Base-by-base conservation (phyloP, 2,797 vertebrate species). In the Oreochromis mossambicus region DNA sequence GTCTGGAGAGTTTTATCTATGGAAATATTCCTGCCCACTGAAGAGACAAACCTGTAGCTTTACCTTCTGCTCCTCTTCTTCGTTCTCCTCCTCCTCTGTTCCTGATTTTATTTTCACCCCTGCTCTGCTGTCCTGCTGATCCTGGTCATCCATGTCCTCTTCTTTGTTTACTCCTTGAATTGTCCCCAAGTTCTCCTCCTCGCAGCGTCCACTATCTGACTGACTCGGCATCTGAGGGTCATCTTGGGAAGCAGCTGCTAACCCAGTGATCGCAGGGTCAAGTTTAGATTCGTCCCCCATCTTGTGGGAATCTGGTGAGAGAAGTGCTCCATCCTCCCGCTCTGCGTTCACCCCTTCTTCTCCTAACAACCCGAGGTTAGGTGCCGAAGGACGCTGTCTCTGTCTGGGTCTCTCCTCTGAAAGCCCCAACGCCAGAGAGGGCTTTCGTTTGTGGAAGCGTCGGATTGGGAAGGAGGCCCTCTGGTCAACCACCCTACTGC, bases 181-280 rank as follows among this genome's bases (percentile, higher is more conserved):
- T 79, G 92, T 81, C 50, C 87, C 90, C 4, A 91, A 93, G 95
- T 34, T 95, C 88, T 95, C 97, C 89, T 89, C 96, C 86, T 91
- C 97, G 86, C 96, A 96, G 48, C 95, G 94, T 0, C 97, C 96
- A 4, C 97, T 97, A 86, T 99, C 98, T 0, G 98, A 99, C 88
- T 99, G 98, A 91, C 98, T 99, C 21, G 98, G 98, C 95, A 99
- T 96, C 90, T 99, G 98, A 51, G 97, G 95, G 26, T 99, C 98
- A 87, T 99, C 98, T 85, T 98, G 98, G 32, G 94, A 92, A 29
- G 82, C 88, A 6, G 51, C 85, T 2, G 89, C 91, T 1, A 94
- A 83, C 15, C 91, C 93, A 2, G 83, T 75, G 11, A 94, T 79
- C 2, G 88, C 56, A 0, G 84, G 86, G 6, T 95, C 95, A 68